These are phyloP conservation scores for Drosophila quadrilineata DNA, from an alignment of 1,140 invertebrate genomes.

Conservation along the genomic window DNA sequence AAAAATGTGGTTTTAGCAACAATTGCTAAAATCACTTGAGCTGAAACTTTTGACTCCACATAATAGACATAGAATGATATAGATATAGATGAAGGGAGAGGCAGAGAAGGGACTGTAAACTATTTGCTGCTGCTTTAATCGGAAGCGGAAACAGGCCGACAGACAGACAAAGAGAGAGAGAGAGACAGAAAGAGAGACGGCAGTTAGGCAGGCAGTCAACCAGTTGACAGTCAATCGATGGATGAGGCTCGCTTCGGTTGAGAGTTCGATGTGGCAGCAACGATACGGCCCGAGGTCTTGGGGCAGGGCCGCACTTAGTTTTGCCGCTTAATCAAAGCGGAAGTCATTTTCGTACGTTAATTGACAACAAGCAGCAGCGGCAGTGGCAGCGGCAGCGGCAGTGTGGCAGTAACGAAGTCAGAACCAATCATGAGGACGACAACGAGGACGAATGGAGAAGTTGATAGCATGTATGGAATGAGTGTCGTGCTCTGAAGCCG, in stretches of 20 bases:
- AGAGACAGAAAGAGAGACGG: too few relatives aligned
- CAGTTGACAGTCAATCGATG: slow-evolving; percentile 69
- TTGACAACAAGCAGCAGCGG: slow-evolving; percentile 56
- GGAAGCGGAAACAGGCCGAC: slow-evolving; percentile 75
- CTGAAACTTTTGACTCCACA: slow-evolving; percentile 46
- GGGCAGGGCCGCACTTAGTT: slow-evolving; percentile 35
- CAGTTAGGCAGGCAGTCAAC: slow-evolving; percentile 69
- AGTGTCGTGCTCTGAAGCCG: background rate
- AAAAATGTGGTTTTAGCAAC: slow-evolving; percentile 44
- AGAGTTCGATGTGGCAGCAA: background rate
- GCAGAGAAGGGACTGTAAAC: slow-evolving; percentile 45
- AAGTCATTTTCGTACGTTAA: slow-evolving; percentile 80
- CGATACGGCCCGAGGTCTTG: background rate
- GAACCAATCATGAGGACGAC: slow-evolving; percentile 41
- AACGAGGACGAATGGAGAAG: slow-evolving; percentile 10
- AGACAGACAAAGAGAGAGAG: too few relatives aligned
- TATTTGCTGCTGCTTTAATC: slow-evolving; percentile 77
- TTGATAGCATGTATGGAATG: slow-evolving; percentile 37
- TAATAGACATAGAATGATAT: background rate
- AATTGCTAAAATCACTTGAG: slow-evolving; percentile 60
- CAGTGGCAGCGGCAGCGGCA: background rate
- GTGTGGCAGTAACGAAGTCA: slow-evolving; percentile 3
- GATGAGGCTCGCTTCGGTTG: slow-evolving; percentile 41
- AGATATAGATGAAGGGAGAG: background rate
- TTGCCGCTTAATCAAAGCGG: slow-evolving; percentile 71